Base-by-base conservation (phyloP, 23 tunicate species). In the Clavelina lepadiformis region DNA sequence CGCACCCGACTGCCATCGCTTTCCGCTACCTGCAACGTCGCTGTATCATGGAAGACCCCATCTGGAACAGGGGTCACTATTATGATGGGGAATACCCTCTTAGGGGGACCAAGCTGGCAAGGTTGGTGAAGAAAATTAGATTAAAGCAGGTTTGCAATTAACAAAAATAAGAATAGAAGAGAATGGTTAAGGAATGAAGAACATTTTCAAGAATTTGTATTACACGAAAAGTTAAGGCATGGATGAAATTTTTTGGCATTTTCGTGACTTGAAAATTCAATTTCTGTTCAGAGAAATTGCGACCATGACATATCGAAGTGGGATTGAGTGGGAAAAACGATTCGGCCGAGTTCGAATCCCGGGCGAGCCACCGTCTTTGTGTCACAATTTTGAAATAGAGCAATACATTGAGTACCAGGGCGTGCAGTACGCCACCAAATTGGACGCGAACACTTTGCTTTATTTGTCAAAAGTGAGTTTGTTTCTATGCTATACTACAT, bases 341-440 rank as follows among this genome's bases (percentile, higher is more conserved):
- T 89, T 89, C 54, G 97, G 97, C 0, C 59, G 97, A 20, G 24
- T 35, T 3, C 23, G 67, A 29, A 29, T 89, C 18, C 76, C 80
- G 1, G 69, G 46, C 27, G 97, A 87, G 27, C 65, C 72, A 0
- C 72, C 86, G 7, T 81, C 89, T 1, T 51, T 89, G 46, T 89
- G 97, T 50, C 97, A 78, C 28, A 89, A 78, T 41, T 89, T 81
- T 36, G 81, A 89, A 44, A 81, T 89, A 46, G 97, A 89, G 57
- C 97, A 89, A 57, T 89, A 89, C 63, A 75, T 89, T 35, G 97
- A 89, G 61, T 89, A 89, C 60, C 97, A 89, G 59, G 97, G 97
- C 8, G 57, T 89, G 34, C 79, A 78, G 61, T 79, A 82, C 76
- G 86, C 91, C 38, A 89, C 79, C 15, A 89, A 89, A 38, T 85